phyloP scores from a whole-genome alignment of 2,797 vertebrate genomes.

The Chrysocyon brachyurus region DNA sequence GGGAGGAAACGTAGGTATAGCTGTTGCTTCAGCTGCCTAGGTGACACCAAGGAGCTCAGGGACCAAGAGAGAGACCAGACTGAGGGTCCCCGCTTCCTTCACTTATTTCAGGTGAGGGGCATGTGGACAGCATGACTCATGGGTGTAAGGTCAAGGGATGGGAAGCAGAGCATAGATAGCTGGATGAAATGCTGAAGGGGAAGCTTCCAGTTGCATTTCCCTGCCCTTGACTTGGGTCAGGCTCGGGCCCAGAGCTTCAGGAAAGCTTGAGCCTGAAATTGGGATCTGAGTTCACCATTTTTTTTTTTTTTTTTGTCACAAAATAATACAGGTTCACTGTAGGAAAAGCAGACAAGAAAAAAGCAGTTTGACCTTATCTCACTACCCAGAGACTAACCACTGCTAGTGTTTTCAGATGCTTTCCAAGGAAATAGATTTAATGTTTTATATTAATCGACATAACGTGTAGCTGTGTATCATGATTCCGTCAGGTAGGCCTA shows the following conservation, averaged over 20 bases:
- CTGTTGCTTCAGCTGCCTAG: background rate
- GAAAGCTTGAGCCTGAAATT: background rate
- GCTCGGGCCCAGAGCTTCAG: background rate
- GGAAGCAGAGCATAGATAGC: background rate
- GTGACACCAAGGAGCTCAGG: background rate
- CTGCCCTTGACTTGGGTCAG: background rate
- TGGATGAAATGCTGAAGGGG: background rate
- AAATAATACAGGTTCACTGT: background rate
- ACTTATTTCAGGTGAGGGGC: background rate
- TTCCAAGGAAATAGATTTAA: conserved; percentile 39
- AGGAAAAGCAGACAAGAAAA: background rate
- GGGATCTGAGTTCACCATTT: background rate
- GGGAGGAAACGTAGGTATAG: background rate
- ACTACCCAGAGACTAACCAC: background rate
- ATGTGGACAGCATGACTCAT: background rate
- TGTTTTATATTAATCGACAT: background rate
- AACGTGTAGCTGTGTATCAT: background rate
- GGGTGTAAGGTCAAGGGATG: background rate
- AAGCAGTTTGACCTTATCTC: background rate
- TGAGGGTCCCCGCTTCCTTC: background rate
- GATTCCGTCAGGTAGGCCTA: background rate
- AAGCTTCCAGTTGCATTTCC: background rate
- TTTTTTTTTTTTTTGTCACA: background rate
- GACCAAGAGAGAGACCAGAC: background rate
- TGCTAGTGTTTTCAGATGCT: conserved; percentile 15